Evolutionary conservation across 2,797 vertebrate species (phyloP).

Genomic region (Phrynocephalus guinanensis): DNA sequence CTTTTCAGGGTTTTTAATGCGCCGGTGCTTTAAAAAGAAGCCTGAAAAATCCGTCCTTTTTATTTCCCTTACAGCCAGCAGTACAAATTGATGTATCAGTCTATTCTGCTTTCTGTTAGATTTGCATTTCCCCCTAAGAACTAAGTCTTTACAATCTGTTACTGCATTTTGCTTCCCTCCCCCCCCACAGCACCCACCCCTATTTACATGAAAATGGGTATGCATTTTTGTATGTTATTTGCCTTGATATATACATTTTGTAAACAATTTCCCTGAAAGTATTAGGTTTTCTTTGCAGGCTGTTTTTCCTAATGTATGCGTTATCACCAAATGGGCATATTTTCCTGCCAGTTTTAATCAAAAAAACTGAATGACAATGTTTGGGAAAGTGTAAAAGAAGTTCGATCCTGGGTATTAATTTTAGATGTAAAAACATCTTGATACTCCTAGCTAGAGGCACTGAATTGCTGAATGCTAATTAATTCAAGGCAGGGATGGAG

Average conservation of each 20-base stretch:
- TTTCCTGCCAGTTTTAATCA: neutral
- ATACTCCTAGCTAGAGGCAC: no score
- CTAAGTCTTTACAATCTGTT: no score
- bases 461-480: no score
- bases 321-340: neutral
- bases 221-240: no score
- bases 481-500: no score
- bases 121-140: neutral
- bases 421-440: no score
- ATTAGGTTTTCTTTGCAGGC: neutral
- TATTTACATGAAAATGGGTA: no score
- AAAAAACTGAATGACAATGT: neutral
- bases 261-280: no score
- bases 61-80: neutral
- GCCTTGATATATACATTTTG: no score
- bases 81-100: fast-evolving
- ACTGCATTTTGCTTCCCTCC: no score
- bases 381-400: neutral
- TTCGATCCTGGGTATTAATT: neutral
- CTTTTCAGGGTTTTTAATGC: neutral
- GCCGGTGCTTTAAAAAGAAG: neutral
- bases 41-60: neutral
- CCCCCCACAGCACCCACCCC: no score
- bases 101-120: neutral
- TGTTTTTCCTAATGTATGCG: neutral